Evolutionary conservation across 2,797 vertebrate genomes (phyloP), one percentile per base, ranked within the genome.

Genomic region (Chaetodon trifasciatus): DNA sequence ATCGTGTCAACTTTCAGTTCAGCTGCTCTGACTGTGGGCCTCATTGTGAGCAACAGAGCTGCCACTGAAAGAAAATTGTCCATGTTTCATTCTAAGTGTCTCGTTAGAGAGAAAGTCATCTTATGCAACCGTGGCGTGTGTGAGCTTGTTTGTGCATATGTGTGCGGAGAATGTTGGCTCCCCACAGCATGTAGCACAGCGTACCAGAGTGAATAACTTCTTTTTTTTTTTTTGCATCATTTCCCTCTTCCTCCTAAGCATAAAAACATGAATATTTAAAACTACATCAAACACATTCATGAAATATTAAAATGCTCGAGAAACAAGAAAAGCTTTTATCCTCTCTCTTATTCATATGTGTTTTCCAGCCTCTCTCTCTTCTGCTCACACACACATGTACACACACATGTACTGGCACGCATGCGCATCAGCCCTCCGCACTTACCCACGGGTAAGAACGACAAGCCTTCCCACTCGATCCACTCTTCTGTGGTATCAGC

Each of bases 251-350:
- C 90, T 94, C 87, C 89, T 89, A 91, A 94, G 92, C 90, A 91
- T 91, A 90, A 92, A 92, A 91, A 88, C 92, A 94, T 94, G 92
- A 95, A 94, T 94, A 95, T 94, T 95, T 93, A 95, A 94, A 93
- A 87, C 78, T 74, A 93, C 93, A 94, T 95, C 94, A 95, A 95
- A 94, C 93, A 94, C 91, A 77, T 90, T 93, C 92, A 95, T 95
- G 86, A 94, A 95, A 94, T 94, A 95, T 95, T 95, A 89, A 95
- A 91, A 92, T 89, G 88, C 79, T 91, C 17, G 76, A 90, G 91
- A 92, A 91, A 94, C 88, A 94, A 93, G 88, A 90, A 91, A 94
- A 90, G 86, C 91, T 93, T 95, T 94, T 93, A 93, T 94, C 85
- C 81, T 70, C 89, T 83, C 84, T 85, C 76, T 82, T 74, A 81